These are phyloP conservation scores for Leiothrix lutea DNA, from an alignment of 2,113 vertebrate genomes.

Conservation along the genomic window DNA sequence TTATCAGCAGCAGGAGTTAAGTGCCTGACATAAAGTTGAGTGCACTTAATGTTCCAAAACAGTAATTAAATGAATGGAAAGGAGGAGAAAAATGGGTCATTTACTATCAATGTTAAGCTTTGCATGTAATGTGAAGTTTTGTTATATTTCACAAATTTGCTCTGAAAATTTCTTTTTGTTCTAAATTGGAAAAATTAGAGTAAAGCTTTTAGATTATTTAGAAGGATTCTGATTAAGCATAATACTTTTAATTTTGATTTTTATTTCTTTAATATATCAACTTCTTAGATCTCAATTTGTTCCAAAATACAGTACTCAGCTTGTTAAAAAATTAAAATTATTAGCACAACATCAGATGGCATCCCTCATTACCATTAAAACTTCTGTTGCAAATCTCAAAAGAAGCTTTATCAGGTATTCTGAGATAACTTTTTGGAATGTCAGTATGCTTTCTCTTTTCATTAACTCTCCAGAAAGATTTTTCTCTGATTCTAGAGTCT, in stretches of 20 bases:
- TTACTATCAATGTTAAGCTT: neutral
- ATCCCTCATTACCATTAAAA: neutral
- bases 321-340: neutral
- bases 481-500: neutral
- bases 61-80: slow-evolving; percentile 54
- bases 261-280: neutral
- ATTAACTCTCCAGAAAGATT: neutral
- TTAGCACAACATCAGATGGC: neutral
- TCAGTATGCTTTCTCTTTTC: neutral
- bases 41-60: slow-evolving; percentile 51
- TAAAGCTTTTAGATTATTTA: neutral
- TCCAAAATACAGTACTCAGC: neutral
- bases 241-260: neutral
- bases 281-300: neutral
- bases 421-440: neutral
- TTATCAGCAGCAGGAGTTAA: slow-evolving; percentile 46
- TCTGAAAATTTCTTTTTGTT: neutral
- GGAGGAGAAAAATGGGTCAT: neutral
- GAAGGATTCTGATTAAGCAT: neutral
- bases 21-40: slow-evolving; percentile 31
- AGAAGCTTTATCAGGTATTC: neutral
- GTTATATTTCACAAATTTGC: neutral
- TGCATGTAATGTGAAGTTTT: neutral
- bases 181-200: neutral
- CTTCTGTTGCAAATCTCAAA: neutral